Base-by-base conservation (phyloP, 1,140 invertebrate species). In the Bacillus rossius region DNA sequence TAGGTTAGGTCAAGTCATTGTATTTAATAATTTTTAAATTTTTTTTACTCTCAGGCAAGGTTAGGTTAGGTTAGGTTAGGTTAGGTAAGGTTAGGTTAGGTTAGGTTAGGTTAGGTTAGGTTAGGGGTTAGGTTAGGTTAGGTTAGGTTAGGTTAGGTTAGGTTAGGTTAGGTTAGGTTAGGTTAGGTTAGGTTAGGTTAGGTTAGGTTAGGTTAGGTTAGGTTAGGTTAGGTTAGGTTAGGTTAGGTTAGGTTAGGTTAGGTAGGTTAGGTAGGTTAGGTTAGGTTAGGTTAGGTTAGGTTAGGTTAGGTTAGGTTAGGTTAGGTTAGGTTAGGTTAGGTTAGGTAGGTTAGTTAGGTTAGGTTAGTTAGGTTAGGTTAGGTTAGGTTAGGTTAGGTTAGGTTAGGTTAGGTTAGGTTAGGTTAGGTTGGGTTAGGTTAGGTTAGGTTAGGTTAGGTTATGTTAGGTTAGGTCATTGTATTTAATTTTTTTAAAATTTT, bases 151-250 rank as follows among this genome's bases (percentile, higher is more conserved):
- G 10, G 10, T 7, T 34, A 34, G 29, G 63, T 64, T 64, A 58
- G 60, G 55, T 61, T 61, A 59, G 60, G 56, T 65, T 49, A 65
- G 62, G 63, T 62, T 61, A 55, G 63, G 56, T 65, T 61, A 59
- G 63, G 63, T 65, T 60, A 62, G 63, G 63, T 63, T 61, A 62
- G 63, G 63, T 62, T 61, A 57, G 63, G 63, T 64, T 58, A 62
- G 63, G 29, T 34, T 34, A 34, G 5, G 29, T 34, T 34, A 34
- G 29, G 29, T 34, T 34, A 34, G 29, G 29, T 34, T 34, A 34
- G 4, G 29, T 7, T 34, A 34, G 10, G 29, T 34, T 34, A 34
- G 29, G 29, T 34, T 55, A 59, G 20, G 53, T 60, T 65, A 55
- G 64, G 64, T 65, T 53, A 61, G 64, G 60, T 65, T 53, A 34